Evolutionary conservation across 1,140 invertebrate genomes (phyloP), one percentile per base, ranked within the genome.

Genomic region (Aradophagus sp.): DNA sequence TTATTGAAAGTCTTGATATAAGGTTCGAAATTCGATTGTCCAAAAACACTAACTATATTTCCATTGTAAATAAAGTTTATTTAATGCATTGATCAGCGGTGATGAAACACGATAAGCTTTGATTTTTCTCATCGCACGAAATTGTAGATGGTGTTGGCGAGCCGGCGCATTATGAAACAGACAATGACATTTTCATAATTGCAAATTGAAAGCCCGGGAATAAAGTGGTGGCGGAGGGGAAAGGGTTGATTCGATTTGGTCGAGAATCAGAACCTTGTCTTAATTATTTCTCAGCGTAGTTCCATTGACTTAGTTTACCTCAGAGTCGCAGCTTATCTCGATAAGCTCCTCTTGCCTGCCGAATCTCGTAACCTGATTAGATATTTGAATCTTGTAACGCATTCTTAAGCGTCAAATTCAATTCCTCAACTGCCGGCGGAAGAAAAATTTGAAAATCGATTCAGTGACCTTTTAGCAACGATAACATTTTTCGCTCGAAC

Each of bases 321-420:
- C 52, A 15, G 41, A 50, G 38, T 35, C 50, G 26, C 36, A 67
- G 69, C 65, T 75, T 75, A 73, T 73, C 66, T 62, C 53, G 50
- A 67, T 70, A 73, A 75, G 69, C 69, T 56, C 53, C 20, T 38
- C 65, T 69, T 58, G 41, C 42, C 50, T 52, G 11, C 44, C 34
- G 66, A 75, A 75, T 75, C 69, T 69, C 38, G 41, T 36, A 29
- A 72, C 55, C 59, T 69, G 73, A 75, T 73, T 75, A 66, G 69
- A 63, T 73, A 50, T 69, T 66, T 59, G 53, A 42, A 56, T 44
- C 55, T 58, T 52, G 55, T 72, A 73, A 75, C 66, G 41, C 55
- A 52, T 38, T 38, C 19, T 56, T 41, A 53, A 62, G 41, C 29
- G 41, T 17, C 11, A 13, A 50, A 50, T n/a, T n/a, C n/a, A n/a